Evolutionary conservation across 1,140 invertebrate genomes (phyloP), one percentile per base, ranked within the genome.

Genomic region (Lineus longissimus): DNA sequence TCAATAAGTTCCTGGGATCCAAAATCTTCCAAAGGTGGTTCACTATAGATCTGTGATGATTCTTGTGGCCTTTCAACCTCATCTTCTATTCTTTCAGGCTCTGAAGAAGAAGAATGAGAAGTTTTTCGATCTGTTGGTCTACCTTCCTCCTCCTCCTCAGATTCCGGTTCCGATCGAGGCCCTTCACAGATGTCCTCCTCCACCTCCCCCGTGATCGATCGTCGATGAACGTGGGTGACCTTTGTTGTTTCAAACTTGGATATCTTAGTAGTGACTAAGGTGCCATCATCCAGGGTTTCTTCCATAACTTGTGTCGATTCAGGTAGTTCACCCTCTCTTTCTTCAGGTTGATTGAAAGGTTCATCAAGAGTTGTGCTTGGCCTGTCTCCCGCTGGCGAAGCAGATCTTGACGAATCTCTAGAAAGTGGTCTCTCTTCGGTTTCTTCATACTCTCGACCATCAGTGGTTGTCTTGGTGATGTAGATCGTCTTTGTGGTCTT

Each of bases 391-490:
- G n/a, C n/a, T n/a, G n/a, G n/a, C n/a, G n/a, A n/a, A n/a, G n/a
- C n/a, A n/a, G n/a, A n/a, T n/a, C n/a, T n/a, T n/a, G n/a, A n/a
- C n/a, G 40, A 13, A 43, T 13, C 40, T 43, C 19, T 19, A 43
- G 40, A 19, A 43, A 19, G 40, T 43, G 11, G 40, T 43, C 40
- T 13, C 40, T 43, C 56, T 15, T 27, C 17, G 17, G 13, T 43
- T 27, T 64, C 36, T 57, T 76, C 73, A 27, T 68, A 55, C 22
- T 77, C 74, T 57, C 75, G 62, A 15, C 71, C 63, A 15, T 75
- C 65, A 1, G 70, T 67, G n/a, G n/a, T n/a, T n/a, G n/a, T n/a
- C n/a, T n/a, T n/a, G n/a, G n/a, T n/a, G n/a, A n/a, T 55, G 70
- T 65, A 19, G 9, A 40, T 55, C 61, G 40, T 13, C 31, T 63